Percentiles rank a stretch among this genome's conserved stretches.
phyloP scores from a whole-genome alignment of 2,797 vertebrate genomes.

The Sebastes cheni region DNA sequence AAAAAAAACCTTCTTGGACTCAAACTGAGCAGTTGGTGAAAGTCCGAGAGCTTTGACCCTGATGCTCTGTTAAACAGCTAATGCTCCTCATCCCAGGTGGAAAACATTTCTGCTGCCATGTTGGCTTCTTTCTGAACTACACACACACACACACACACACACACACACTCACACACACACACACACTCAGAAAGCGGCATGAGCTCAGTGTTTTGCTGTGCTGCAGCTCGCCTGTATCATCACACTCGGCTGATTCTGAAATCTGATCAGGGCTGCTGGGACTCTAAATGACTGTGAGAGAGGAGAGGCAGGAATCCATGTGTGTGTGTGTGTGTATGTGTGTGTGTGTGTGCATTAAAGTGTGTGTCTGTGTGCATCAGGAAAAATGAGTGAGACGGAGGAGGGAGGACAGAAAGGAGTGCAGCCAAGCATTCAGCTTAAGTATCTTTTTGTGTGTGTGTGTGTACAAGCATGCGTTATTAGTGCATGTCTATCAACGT shows the following conservation, averaged over 20 bases:
- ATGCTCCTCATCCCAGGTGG: constrained; percentile 30
- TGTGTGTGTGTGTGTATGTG: not conserved
- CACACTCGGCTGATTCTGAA: constrained; percentile 59
- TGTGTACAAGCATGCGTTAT: not conserved
- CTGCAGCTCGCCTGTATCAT: constrained; percentile 41
- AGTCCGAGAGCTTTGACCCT: constrained; percentile 31
- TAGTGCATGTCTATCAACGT: not conserved
- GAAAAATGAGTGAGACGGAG: not conserved
- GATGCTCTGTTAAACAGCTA: constrained; percentile 46
- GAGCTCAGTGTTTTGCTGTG: constrained; percentile 18
- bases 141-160: not conserved
- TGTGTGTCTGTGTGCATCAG: not conserved
- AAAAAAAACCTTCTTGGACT: not conserved
- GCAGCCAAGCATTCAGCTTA: not conserved
- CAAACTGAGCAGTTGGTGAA: constrained; percentile 6
- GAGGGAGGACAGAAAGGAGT: not conserved
- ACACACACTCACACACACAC: not conserved
- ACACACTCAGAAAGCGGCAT: not conserved
- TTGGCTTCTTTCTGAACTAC: not conserved
- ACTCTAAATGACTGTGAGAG: constrained; percentile 43
- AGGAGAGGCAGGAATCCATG: not conserved
- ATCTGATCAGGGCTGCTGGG: constrained; percentile 61
- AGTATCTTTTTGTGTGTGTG: not conserved
- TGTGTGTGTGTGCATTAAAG: too few species aligned
- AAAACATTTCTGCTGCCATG: constrained; percentile 7